phyloP scores from a whole-genome alignment of 1,140 invertebrate species.

The Littorina saxatilis region DNA sequence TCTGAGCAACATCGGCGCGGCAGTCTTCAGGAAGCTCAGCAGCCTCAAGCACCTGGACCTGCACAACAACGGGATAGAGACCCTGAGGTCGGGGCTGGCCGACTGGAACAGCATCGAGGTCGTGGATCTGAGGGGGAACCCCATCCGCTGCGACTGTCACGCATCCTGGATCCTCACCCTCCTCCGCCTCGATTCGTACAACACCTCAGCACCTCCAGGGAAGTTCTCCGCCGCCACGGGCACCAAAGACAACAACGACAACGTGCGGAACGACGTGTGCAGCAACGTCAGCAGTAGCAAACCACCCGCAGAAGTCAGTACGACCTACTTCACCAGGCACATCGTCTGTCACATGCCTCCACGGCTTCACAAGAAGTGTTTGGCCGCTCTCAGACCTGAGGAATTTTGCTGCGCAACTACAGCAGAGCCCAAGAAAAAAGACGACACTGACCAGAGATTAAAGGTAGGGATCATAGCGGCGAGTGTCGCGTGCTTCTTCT shows the following conservation, averaged over 20 bases:
- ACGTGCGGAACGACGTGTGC: neutral
- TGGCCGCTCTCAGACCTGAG: neutral
- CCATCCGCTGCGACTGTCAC: conserved; percentile 31
- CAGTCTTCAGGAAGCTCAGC: conserved; percentile 1
- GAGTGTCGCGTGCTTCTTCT: conserved; percentile 6
- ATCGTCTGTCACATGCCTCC: conserved; percentile 14
- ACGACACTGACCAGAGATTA: neutral
- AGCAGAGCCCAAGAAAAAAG: neutral
- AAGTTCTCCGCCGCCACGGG: neutral
- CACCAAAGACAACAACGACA: neutral
- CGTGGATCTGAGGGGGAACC: conserved; percentile 16
- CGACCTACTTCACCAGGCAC: neutral
- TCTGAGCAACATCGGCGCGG: neutral
- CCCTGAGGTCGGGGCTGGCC: neutral
- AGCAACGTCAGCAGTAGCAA: neutral
- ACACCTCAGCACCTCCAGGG: neutral
- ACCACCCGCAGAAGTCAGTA: neutral
- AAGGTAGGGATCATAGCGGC: conserved; percentile 7
- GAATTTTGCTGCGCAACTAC: neutral
- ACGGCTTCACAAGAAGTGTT: neutral
- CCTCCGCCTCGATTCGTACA: neutral
- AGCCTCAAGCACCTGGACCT: conserved; percentile 25
- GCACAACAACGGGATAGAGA: neutral
- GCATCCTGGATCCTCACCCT: conserved; percentile 13
- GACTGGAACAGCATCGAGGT: conserved; percentile 4